phyloP scores from a whole-genome alignment of 2,888 invertebrate species.

The Quadroppia sp. region DNA sequence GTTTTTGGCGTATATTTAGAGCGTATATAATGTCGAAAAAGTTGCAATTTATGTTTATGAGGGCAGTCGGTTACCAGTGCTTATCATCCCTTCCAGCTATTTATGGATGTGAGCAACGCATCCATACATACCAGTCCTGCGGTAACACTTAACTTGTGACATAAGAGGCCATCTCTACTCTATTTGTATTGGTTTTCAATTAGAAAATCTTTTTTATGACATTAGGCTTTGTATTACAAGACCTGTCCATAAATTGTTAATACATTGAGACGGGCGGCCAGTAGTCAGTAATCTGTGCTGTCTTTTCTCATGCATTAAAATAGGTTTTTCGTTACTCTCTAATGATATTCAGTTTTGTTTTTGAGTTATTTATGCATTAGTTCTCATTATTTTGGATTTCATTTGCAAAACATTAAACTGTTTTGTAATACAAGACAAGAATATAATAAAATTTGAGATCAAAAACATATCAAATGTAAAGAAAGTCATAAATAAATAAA shows the following conservation, averaged over 20 bases:
- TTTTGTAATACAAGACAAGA: not conserved
- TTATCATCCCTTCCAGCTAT: slow-evolving; percentile 26
- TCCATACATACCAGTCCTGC: not conserved
- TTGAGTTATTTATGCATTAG: not conserved
- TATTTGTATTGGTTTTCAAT: slow-evolving; percentile 8
- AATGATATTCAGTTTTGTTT: not conserved
- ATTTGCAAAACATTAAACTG: not conserved
- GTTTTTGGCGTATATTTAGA: slow-evolving; percentile 3
- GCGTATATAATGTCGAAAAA: not conserved
- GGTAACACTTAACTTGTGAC: not conserved
- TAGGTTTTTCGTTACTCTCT: not conserved
- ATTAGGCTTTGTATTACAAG: not conserved
- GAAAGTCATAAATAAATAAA: not conserved
- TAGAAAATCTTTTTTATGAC: not conserved
- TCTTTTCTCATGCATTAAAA: no score
- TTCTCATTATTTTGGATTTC: not conserved
- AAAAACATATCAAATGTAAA: not conserved
- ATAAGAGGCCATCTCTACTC: slow-evolving; percentile 5
- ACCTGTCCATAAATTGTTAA: not conserved
- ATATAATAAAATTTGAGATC: not conserved
- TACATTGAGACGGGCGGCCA: not conserved
- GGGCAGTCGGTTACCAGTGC: slow-evolving; percentile 16
- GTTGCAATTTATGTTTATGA: not conserved
- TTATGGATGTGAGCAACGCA: slow-evolving; percentile 9
- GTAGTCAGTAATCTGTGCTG: not conserved